Conservation (phyloP, 23 tunicate species). For the Halocynthia roretzi region DNA sequence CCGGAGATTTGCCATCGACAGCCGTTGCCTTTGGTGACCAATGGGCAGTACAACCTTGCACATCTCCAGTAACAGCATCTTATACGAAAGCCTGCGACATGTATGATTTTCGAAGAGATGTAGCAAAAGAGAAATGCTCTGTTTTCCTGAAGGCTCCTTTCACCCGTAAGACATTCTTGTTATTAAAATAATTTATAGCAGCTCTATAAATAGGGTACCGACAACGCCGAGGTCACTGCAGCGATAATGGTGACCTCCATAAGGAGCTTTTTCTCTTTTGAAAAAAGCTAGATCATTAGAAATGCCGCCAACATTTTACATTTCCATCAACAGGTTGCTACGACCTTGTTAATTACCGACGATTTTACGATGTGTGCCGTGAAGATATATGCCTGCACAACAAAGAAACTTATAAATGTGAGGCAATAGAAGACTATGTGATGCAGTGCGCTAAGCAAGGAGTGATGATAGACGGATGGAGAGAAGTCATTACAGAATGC, state of each 20-base stretch:
- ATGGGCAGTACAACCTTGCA: constrained; percentile 24
- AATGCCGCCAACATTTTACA: background rate
- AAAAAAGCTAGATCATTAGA: background rate
- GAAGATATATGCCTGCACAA: constrained; percentile 20
- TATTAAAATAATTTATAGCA: too few species aligned
- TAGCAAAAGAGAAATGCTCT: constrained; percentile 14
- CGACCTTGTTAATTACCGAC: constrained; percentile 29
- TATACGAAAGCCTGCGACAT: constrained; percentile 14
- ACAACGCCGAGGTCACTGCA: too few species aligned
- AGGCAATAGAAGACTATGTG: constrained; percentile 1
- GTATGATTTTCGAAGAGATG: constrained; percentile 21
- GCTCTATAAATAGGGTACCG: too few species aligned
- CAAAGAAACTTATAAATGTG: constrained; percentile 12
- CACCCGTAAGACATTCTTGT: background rate
- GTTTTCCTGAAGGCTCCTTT: constrained; percentile 4
- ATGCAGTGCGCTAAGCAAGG: constrained; percentile 32
- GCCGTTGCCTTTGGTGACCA: constrained; percentile 25
- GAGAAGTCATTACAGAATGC: constrained; percentile 21
- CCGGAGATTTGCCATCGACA: constrained; percentile 20
- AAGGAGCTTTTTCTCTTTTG: too few species aligned
- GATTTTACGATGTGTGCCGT: constrained; percentile 2
- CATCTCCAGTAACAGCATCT: background rate
- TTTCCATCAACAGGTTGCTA: constrained; percentile 7
- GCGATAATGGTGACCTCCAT: too few species aligned
- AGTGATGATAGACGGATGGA: constrained; percentile 23